Base-by-base conservation (phyloP, 2,113 vertebrate species). In the Menidia beryllina region DNA sequence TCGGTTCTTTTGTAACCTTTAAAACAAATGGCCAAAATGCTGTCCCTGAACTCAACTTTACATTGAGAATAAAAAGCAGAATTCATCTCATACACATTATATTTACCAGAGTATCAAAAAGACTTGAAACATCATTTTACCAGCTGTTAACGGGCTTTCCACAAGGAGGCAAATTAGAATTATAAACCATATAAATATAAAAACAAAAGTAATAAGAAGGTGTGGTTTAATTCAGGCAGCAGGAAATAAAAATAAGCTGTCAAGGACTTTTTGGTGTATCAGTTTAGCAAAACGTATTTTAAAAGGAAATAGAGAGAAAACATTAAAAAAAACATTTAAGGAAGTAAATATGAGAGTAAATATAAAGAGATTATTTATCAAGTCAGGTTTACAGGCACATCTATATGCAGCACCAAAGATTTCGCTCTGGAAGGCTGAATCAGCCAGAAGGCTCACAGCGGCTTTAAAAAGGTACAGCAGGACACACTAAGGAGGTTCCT, bases 321-420 rank as follows among this genome's bases (percentile, higher is more conserved):
- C 13, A 59, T 4, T 3, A 69, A 17, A 2, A 4, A 64, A 62
- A 55, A 11, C 64, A n/a, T n/a, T n/a, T 51, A 72, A 64, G 60
- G 2, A 79, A 72, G 49, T 75, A 81, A 77, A 72, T 79, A 79
- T 57, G 14, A 80, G 51, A 52, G 61, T 78, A 60, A 79, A 74
- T 76, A 72, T 19, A 21, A 56, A 86, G 69, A 58, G 76, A 1
- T 52, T 68, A 54, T 15, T 53, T 26, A 47, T 69, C 36, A 66
- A 50, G 2, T 69, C 24, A 14, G 43, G 25, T 72, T 77, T 62
- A 75, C 73, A 76, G 72, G 59, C 45, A 26, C 52, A 30, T 66
- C 62, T 47, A 51, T 75, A 53, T 84, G 73, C 54, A 79, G 67
- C 83, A 80, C 64, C 62, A 63, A 77, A 66, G 26, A 10, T 27